These are phyloP conservation scores for Noctua janthina DNA, from an alignment of 2,888 invertebrate species.

Conservation along the genomic window DNA sequence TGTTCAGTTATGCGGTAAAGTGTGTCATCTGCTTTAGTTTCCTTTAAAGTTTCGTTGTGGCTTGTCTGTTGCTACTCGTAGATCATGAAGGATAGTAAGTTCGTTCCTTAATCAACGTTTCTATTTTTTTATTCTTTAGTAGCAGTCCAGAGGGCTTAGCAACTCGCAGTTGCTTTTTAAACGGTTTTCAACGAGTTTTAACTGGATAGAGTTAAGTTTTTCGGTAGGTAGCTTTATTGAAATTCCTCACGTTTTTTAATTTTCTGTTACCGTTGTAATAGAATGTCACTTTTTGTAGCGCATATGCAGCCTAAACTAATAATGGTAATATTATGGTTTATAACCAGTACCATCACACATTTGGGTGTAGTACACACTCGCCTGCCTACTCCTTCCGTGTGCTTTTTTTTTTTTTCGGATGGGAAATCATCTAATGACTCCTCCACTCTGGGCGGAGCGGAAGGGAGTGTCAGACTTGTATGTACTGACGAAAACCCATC, in stretches of 20 bases:
- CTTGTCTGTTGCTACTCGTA: background rate
- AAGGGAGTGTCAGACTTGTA: too few species aligned
- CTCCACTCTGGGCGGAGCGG: too few species aligned
- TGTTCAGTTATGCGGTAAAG: slow-evolving; percentile 33
- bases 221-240: background rate
- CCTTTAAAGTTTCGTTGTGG: slow-evolving; percentile 4
- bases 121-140: background rate
- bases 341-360: background rate
- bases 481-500: too few species aligned
- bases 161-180: background rate
- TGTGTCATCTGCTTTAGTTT: slow-evolving; percentile 25
- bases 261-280: background rate
- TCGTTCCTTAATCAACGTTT: background rate
- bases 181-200: background rate
- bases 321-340: background rate
- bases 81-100: background rate
- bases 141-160: background rate
- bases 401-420: too few species aligned
- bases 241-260: background rate
- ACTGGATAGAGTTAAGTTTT: background rate
- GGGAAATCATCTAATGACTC: too few species aligned
- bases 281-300: background rate
- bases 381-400: background rate
- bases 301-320: background rate
- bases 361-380: background rate